Conservation (phyloP, 2,888 invertebrate species). For the Tinea semifulvella region DNA sequence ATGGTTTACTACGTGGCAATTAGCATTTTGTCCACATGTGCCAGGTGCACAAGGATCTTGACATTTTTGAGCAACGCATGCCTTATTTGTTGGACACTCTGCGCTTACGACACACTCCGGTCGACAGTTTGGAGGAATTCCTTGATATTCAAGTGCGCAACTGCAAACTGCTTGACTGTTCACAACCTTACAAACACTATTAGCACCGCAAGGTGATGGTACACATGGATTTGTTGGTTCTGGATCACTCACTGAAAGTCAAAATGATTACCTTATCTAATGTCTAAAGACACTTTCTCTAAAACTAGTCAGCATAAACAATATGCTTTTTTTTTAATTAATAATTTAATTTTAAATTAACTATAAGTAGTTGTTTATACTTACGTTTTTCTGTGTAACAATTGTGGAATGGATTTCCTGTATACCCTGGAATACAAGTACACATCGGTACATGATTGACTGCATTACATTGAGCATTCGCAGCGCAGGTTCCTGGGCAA, state of each 20-base stretch:
- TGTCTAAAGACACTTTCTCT: too few species aligned
- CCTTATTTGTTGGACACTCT: constrained; percentile 73
- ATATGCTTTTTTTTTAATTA: not conserved
- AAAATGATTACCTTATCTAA: too few species aligned
- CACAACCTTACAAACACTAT: constrained; percentile 78
- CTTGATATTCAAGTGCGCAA: constrained; percentile 71
- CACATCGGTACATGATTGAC: constrained; percentile 78
- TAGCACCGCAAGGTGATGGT: constrained; percentile 85
- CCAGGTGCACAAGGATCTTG: constrained; percentile 72
- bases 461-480: constrained; percentile 76
- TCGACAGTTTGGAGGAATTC: constrained; percentile 74
- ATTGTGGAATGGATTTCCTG: constrained; percentile 68
- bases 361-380: too few species aligned
- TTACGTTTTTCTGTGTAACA: constrained; percentile 38
- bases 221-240: constrained; percentile 68
- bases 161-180: constrained; percentile 78
- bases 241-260: constrained; percentile 32
- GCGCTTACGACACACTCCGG: constrained; percentile 78
- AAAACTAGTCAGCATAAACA: not conserved
- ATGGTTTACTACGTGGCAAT: constrained; percentile 77
- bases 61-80: constrained; percentile 76
- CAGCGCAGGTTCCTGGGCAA: constrained; percentile 79
- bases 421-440: constrained; percentile 71
- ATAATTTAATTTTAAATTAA: not conserved
- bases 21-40: constrained; percentile 76